phyloP scores from a whole-genome alignment of 2,888 invertebrate genomes.

The Aspidiotus destructor region DNA sequence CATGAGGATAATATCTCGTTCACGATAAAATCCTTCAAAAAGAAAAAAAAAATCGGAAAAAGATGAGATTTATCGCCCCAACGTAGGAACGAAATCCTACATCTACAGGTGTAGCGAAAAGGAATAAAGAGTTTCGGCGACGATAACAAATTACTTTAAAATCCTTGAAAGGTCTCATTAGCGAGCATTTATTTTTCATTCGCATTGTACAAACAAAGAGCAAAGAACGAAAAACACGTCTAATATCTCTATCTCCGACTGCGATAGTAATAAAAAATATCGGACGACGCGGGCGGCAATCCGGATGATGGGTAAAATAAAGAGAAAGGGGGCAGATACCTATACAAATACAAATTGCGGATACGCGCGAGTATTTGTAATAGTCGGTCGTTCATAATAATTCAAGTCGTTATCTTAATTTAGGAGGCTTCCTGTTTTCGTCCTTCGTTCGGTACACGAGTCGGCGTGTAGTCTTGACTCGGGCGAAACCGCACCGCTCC shows the following conservation, averaged over 20 bases:
- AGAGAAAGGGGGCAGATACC: conserved; percentile 7
- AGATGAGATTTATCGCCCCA: no score
- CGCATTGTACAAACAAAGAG: conserved; percentile 14
- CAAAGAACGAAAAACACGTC: conserved; percentile 9
- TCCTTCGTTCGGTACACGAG: conserved; percentile 20
- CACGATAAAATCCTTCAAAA: no score
- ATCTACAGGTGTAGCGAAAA: no score
- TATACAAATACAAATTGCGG: conserved; percentile 30
- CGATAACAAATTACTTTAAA: conserved; percentile 17
- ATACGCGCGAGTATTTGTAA: conserved; percentile 30
- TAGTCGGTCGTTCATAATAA: conserved; percentile 28
- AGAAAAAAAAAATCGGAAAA: no score
- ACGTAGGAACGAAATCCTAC: no score
- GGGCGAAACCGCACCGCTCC: conserved; percentile 16
- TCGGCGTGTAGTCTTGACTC: conserved; percentile 11
- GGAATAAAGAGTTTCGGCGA: no score
- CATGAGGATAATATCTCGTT: no score
- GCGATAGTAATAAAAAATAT: conserved; percentile 26
- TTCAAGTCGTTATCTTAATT: conserved; percentile 33
- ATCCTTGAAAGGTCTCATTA: conserved; percentile 20
- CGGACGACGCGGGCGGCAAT: conserved; percentile 20
- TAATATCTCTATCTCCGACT: conserved; percentile 18
- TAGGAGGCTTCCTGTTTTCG: conserved; percentile 32
- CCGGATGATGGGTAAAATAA: neutral
- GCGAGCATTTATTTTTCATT: conserved; percentile 22